These are phyloP conservation scores for Lasius platythorax DNA, from an alignment of 2,888 invertebrate species.

Conservation along the genomic window DNA sequence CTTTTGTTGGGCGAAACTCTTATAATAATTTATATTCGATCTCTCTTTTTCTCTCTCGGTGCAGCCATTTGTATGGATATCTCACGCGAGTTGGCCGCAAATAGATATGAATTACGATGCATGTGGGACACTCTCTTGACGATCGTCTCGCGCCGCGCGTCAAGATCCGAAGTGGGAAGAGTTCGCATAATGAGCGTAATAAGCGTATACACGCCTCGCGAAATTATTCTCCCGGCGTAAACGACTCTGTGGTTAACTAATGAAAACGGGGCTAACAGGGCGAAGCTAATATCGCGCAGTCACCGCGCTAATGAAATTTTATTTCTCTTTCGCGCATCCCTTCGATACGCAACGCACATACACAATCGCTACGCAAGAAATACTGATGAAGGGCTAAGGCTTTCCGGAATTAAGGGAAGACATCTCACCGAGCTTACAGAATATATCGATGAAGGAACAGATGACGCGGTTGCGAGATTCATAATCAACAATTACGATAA, in stretches of 20 bases:
- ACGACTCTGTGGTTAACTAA: conserved; percentile 36
- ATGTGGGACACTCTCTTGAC: background rate
- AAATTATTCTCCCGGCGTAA: conserved; percentile 42
- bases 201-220: conserved; percentile 23
- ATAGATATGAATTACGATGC: conserved; percentile 9
- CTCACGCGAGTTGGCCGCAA: background rate
- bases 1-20: background rate
- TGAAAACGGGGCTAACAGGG: conserved; percentile 38
- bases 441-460: no score
- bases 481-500: background rate
- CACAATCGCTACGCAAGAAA: background rate
- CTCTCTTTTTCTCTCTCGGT: background rate
- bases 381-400: background rate
- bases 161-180: background rate
- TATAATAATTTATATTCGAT: background rate
- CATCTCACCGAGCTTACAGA: background rate
- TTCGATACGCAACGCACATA: background rate
- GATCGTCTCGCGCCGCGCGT: background rate
- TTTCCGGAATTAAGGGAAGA: background rate
- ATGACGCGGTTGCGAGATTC: background rate
- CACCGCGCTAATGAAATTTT: conserved; percentile 39
- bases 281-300: conserved; percentile 21
- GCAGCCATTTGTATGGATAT: background rate
- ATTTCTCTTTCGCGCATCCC: conserved; percentile 31
- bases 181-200: conserved; percentile 24